These are phyloP conservation scores for Tetranychus urticae DNA, from an alignment of 1,140 invertebrate species.

Conservation along the genomic window DNA sequence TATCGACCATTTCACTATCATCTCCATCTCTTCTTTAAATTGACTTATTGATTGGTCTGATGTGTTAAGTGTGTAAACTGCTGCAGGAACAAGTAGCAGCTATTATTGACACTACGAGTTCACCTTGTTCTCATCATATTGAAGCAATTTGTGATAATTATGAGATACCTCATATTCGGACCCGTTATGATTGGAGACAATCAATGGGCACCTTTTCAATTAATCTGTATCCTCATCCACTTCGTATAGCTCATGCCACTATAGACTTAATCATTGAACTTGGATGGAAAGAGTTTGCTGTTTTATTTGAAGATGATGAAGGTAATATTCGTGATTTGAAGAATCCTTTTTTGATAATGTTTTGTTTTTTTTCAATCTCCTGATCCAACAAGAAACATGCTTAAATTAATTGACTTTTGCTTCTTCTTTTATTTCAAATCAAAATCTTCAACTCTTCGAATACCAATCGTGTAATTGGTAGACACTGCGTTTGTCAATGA, in stretches of 20 bases:
- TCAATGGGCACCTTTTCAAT: background rate
- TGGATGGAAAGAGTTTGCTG: background rate
- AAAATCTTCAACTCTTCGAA: no score
- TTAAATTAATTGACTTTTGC: no score
- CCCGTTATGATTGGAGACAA: background rate
- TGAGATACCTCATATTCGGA: background rate
- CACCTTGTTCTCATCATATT: background rate
- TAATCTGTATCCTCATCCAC: background rate
- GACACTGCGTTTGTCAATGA: background rate
- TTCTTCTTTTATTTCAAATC: no score
- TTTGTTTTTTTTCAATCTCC: no score
- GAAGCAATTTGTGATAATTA: background rate
- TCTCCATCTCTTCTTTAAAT: no score
- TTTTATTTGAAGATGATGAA: background rate
- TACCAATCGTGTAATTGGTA: background rate
- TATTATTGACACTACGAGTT: background rate
- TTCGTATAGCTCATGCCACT: background rate
- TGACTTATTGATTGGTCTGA: no score
- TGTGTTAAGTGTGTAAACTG: background rate
- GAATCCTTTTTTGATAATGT: no score
- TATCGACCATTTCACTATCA: no score
- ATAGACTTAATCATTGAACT: background rate
- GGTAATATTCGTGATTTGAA: background rate
- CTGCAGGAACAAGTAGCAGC: background rate
- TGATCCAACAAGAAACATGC: no score